Conservation (phyloP, 92 coral and sea anemone species). For the Paramuricea clavata region DNA sequence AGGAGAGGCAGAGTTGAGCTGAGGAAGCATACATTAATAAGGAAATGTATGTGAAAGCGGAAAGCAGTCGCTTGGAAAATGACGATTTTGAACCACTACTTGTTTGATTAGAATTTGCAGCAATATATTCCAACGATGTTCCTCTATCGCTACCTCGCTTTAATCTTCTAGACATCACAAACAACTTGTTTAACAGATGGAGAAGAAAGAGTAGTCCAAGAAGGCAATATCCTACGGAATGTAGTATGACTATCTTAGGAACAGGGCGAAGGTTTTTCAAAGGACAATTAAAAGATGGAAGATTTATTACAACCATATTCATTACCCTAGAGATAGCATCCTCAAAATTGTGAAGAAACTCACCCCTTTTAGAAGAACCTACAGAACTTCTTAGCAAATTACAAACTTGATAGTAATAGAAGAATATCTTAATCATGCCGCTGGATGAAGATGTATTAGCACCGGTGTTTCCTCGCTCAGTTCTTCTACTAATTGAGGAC, state of each 20-base stretch:
- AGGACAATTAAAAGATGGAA: conserved; percentile 24
- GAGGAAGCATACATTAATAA: conserved; percentile 71
- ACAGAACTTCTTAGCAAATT: conserved; percentile 9
- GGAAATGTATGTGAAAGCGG: conserved; percentile 68
- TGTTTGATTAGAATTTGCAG: neutral
- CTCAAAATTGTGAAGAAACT: neutral
- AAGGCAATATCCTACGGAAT: conserved; percentile 26
- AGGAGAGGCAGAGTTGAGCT: conserved; percentile 66
- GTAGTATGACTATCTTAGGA: conserved; percentile 1
- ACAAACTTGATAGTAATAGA: conserved; percentile 31
- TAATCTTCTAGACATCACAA: neutral
- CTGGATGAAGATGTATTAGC: neutral
- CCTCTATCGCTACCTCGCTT: neutral
- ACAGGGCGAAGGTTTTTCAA: conserved; percentile 28
- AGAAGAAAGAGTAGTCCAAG: neutral
- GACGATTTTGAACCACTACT: neutral
- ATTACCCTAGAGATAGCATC: neutral
- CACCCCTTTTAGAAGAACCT: neutral
- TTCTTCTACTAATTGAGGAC: neutral
- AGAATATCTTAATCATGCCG: conserved; percentile 22
- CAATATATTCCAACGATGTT: neutral
- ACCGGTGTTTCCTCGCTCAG: neutral
- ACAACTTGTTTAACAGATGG: neutral
- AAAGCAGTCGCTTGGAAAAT: conserved; percentile 1
- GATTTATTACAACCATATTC: neutral